These are phyloP conservation scores for Augochlorella aurata DNA, from an alignment of 2,888 invertebrate genomes.

Conservation along the genomic window DNA sequence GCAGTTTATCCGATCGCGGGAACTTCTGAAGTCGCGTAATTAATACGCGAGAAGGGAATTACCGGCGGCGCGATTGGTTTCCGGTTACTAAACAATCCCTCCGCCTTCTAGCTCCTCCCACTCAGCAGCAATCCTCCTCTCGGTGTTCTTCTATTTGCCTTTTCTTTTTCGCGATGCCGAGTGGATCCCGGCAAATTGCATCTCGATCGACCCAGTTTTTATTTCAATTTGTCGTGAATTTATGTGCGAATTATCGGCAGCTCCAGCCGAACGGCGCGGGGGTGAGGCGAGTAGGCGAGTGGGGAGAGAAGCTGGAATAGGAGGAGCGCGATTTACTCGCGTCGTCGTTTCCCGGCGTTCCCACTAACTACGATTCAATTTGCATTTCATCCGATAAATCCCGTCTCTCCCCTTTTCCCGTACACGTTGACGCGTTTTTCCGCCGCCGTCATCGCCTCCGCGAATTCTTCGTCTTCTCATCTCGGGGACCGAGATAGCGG, in stretches of 20 bases:
- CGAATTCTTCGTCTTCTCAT: slow-evolving; percentile 39
- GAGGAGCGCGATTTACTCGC: slow-evolving; percentile 63
- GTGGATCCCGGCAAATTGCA: slow-evolving; percentile 60
- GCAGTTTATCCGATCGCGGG: slow-evolving; percentile 40
- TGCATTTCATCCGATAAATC: slow-evolving; percentile 75
- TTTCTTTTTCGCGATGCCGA: slow-evolving; percentile 30
- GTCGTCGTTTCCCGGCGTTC: slow-evolving; percentile 58
- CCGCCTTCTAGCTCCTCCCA: background rate
- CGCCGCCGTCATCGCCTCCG: background rate
- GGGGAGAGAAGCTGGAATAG: slow-evolving; percentile 28
- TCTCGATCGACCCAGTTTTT: slow-evolving; percentile 67
- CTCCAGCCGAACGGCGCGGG: slow-evolving; percentile 11
- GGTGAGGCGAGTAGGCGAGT: background rate
- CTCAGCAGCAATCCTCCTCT: background rate
- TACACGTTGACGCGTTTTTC: slow-evolving; percentile 39
- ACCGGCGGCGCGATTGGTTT: slow-evolving; percentile 51
- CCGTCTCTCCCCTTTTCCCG: slow-evolving; percentile 10
- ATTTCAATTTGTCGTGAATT: slow-evolving; percentile 72
- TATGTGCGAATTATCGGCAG: slow-evolving; percentile 69
- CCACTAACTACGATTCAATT: slow-evolving; percentile 75
- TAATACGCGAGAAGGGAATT: slow-evolving; percentile 51
- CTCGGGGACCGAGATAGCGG: background rate
- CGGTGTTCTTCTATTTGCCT: background rate
- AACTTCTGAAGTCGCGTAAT: slow-evolving; percentile 36
- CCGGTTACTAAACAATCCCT: slow-evolving; percentile 54